Evolutionary conservation across 2,797 vertebrate genomes (phyloP).

Genomic region (Bovichtus diacanthus): DNA sequence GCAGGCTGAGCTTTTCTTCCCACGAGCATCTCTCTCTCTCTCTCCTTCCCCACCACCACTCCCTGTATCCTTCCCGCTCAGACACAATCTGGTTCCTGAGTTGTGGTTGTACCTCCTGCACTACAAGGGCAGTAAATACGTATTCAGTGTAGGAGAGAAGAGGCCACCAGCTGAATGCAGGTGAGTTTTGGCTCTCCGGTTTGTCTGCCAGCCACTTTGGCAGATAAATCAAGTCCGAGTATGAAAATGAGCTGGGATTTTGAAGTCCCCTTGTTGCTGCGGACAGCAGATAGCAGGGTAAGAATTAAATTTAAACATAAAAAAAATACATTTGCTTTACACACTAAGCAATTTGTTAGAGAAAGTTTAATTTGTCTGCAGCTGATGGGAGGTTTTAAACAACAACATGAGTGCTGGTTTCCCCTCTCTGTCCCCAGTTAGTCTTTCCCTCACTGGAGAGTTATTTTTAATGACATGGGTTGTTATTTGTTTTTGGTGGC

Average conservation of each 20-base stretch:
- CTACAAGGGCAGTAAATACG: neutral
- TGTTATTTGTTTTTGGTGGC: neutral
- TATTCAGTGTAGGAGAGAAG: neutral
- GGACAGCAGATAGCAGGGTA: neutral
- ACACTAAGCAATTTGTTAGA: neutral
- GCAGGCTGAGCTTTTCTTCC: conserved; percentile 44
- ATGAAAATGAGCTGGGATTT: conserved; percentile 3
- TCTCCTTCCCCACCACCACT: neutral
- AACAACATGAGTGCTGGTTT: neutral
- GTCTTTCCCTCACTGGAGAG: neutral
- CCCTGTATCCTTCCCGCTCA: conserved; percentile 32
- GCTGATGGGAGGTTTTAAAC: neutral
- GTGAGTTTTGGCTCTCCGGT: neutral
- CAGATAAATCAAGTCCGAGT: neutral
- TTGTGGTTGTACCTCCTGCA: neutral
- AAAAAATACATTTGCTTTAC: neutral
- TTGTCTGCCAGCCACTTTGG: neutral
- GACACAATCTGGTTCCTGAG: neutral
- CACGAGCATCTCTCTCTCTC: conserved; percentile 2
- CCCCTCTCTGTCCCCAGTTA: neutral
- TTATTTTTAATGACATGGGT: neutral
- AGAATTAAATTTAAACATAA: neutral
- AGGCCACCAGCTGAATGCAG: conserved; percentile 1
- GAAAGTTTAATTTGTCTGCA: neutral
- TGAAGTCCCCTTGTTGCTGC: neutral